phyloP scores from a whole-genome alignment of 2,113 vertebrate genomes.

The Varanus salvator region DNA sequence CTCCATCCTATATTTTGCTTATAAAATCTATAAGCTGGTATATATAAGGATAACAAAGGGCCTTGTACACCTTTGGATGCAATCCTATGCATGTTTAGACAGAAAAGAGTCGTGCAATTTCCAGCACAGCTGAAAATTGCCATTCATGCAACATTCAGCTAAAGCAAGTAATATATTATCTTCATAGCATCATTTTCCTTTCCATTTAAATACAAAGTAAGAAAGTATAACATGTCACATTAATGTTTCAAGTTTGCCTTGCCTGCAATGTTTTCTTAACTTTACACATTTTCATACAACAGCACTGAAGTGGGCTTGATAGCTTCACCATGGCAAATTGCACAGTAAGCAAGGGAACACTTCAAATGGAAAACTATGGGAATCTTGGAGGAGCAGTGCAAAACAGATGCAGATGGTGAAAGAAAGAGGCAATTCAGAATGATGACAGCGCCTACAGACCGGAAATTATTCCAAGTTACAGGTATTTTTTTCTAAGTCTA shows the following conservation, averaged over 20 bases:
- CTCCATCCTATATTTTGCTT: neutral
- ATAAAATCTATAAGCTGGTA: neutral
- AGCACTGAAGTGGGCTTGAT: conserved; percentile 9
- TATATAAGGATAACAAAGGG: neutral
- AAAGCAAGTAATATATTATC: neutral
- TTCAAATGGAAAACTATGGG: conserved; percentile 33
- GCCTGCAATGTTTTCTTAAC: neutral
- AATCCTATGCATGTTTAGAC: no score
- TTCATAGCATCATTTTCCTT: neutral
- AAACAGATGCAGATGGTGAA: conserved; percentile 11
- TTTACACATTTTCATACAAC: neutral
- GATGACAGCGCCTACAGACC: neutral
- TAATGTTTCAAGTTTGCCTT: neutral
- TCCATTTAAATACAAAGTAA: neutral
- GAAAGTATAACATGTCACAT: neutral
- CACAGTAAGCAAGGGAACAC: neutral
- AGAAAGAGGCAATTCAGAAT: conserved; percentile 19
- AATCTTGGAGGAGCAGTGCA: conserved; percentile 35
- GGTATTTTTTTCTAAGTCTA: conserved; percentile 14
- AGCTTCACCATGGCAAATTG: conserved; percentile 9
- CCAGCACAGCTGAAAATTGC: no score
- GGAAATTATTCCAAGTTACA: conserved; percentile 36
- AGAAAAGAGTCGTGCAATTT: no score
- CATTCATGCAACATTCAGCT: neutral
- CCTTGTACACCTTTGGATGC: neutral